Percentiles rank a stretch among this genome's conserved stretches.
Conservation (phyloP, 35 echinoderm and acorn worm species). For the Nesometra sesokonis region DNA sequence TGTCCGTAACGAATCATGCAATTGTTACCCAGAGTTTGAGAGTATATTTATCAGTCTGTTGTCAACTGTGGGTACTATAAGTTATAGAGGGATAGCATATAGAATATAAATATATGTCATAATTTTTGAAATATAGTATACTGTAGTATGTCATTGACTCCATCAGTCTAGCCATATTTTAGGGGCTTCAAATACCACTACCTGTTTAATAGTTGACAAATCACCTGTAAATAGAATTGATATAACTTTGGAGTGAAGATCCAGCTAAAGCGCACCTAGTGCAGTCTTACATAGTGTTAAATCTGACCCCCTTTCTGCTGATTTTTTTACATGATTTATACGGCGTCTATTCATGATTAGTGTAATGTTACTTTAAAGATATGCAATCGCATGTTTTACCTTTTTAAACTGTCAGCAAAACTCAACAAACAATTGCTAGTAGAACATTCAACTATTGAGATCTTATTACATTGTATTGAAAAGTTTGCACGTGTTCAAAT, state of each 20-base stretch:
- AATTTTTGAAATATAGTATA: not conserved
- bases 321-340: not conserved
- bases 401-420: not conserved
- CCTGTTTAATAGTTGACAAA: not conserved
- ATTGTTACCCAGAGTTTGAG: too few relatives aligned
- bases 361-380: not conserved
- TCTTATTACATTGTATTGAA: not conserved
- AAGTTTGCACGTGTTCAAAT: not conserved
- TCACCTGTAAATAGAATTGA: not conserved
- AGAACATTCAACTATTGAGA: not conserved
- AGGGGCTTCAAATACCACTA: not conserved
- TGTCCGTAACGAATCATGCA: too few relatives aligned
- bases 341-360: not conserved
- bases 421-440: not conserved
- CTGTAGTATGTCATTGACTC: not conserved
- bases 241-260: not conserved
- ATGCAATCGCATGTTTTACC: not conserved
- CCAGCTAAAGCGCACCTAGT: not conserved
- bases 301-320: not conserved
- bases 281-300: not conserved
- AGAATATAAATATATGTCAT: too few relatives aligned
- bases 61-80: too few relatives aligned
- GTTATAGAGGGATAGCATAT: too few relatives aligned
- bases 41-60: too few relatives aligned
- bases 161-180: not conserved